phyloP scores from a whole-genome alignment of 2,888 invertebrate species.

The Argyresthia albistria region DNA sequence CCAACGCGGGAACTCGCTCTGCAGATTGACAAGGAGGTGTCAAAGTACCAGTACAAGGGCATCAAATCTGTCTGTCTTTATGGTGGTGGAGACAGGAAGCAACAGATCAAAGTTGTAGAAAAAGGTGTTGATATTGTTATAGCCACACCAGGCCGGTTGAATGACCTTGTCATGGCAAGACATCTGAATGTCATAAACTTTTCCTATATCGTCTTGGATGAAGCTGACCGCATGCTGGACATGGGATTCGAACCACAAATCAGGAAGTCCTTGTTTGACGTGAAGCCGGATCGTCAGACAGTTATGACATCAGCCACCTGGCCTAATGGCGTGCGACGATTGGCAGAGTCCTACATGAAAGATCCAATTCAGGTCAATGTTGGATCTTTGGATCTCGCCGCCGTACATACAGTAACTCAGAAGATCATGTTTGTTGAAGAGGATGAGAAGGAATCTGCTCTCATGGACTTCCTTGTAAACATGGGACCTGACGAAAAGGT shows the following conservation, averaged over 20 bases:
- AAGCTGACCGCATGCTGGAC: conserved; percentile 91
- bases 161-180: conserved; percentile 85
- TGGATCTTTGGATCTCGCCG: conserved; percentile 89
- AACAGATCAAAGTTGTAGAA: conserved; percentile 82
- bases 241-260: conserved; percentile 94
- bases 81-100: conserved; percentile 87
- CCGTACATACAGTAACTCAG: conserved; percentile 91
- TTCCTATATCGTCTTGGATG: conserved; percentile 93
- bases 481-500: conserved; percentile 86
- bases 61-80: conserved; percentile 93
- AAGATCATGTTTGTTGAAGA: conserved; percentile 82
- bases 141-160: conserved; percentile 94
- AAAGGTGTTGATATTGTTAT: conserved; percentile 95
- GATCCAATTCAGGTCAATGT: conserved; percentile 93
- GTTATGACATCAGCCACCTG: conserved; percentile 98
- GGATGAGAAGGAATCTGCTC: conserved; percentile 75
- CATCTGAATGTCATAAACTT: conserved; percentile 83
- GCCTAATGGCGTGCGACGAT: conserved; percentile 88
- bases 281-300: conserved; percentile 93
- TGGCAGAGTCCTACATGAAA: conserved; percentile 90
- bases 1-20: conserved; percentile 94
- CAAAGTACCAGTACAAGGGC: conserved; percentile 89
- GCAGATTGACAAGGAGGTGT: conserved; percentile 93
- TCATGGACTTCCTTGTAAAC: conserved; percentile 78
- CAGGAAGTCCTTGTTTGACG: conserved; percentile 82